phyloP scores from a whole-genome alignment of 2,888 invertebrate species.

The Dryadula phaetusa region DNA sequence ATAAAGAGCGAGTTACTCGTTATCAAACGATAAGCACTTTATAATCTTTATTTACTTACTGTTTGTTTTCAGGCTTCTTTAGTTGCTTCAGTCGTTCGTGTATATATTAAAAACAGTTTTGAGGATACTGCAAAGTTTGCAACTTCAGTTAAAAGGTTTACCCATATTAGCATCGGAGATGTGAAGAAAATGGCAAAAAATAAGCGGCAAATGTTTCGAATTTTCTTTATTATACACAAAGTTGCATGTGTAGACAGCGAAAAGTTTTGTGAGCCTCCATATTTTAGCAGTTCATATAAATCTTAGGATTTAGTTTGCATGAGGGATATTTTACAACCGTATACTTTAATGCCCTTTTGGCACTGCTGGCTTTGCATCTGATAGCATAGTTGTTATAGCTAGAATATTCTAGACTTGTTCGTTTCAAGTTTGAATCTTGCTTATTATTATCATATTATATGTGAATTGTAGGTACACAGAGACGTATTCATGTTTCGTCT shows the following conservation, averaged over 20 bases:
- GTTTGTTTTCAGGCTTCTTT: conserved; percentile 6
- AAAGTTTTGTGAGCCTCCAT: conserved; percentile 28
- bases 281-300: conserved; percentile 23
- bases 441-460: no score
- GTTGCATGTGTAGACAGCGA: conserved; percentile 28
- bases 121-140: conserved; percentile 31
- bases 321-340: neutral
- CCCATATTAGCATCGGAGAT: conserved; percentile 73
- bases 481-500: no score
- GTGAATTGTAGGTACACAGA: no score
- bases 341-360: neutral
- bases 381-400: neutral
- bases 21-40: no score
- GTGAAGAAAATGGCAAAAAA: conserved; percentile 45
- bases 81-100: conserved; percentile 34
- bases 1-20: no score
- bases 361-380: neutral
- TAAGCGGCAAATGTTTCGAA: conserved; percentile 25
- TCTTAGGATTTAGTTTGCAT: neutral
- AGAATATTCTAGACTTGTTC: no score
- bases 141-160: conserved; percentile 55
- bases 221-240: conserved; percentile 17
- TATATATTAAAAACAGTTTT: conserved; percentile 52
- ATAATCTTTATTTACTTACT: no score
- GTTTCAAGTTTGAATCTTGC: no score